Base-by-base conservation (phyloP, 2,797 vertebrate genomes). In the Pangasius mekongensis region DNA sequence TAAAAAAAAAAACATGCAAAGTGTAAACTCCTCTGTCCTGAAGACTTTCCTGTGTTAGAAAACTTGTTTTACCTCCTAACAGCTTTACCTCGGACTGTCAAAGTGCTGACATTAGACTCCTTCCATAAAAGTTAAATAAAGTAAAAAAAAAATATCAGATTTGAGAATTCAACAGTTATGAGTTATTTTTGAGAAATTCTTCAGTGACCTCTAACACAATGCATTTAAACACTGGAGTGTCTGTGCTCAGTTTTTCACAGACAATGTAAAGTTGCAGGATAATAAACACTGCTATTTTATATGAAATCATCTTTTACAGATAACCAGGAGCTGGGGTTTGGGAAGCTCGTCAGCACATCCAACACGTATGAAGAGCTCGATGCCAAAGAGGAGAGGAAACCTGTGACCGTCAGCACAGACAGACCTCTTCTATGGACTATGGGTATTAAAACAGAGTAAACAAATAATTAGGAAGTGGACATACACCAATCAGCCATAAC, bases 381-480 rank as follows among this genome's bases (percentile, higher is more conserved):
- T 2, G 88, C 92, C 0, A 86, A 92, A 84, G 69, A 84, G 1
- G 89, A 91, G 76, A 94, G 94, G 90, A 95, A 94, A 87, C 87
- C 91, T 13, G 94, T 96, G 5, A 96, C 92, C 0, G 93, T 96
- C 92, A 93, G 73, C 66, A 96, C 95, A 0, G 94, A 96, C 91
- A 93, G 93, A 87, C 95, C 95, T 30, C 92, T 97, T 36, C 91
- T 96, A 27, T 96, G 96, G 96, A 96, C 94, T 89, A 96, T 97
- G 96, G 96, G 94, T 64, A 95, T 97, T 56, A 3, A 3, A 6
- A 86, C n/a, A 64, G 43, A 56, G 56, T 87, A 80, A 86, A 39
- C 6, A 27, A 86, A 47, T 39, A 22, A 64, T 5, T 0, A 49
- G 67, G 7, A 49, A 43, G 18, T 16, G 24, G 14, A 43, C 22